Base-by-base conservation (phyloP, 2,888 invertebrate genomes). In the Agrypnus murinus region DNA sequence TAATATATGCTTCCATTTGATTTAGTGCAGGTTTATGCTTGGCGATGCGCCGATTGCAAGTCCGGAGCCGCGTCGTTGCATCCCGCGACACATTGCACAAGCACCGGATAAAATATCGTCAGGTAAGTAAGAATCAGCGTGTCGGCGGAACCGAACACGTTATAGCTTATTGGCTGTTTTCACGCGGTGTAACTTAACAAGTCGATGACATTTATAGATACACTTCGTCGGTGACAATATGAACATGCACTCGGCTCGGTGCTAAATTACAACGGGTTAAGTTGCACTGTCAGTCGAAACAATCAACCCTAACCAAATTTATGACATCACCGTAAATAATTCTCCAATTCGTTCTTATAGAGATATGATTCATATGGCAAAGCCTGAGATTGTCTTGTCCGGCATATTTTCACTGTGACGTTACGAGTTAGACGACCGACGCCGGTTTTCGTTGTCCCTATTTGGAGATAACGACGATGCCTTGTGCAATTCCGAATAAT, bases 171-270 rank as follows among this genome's bases (percentile, higher is more conserved):
- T 75, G 76, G 74, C 66, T 65, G 71, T 77, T 77, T 77, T 77
- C 77, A 73, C 74, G 75, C 76, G 74, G 73, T 70, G 72, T 78
- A 78, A 78, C 76, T 78, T 77, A 78, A 75, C 77, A 74, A 77
- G 74, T 74, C 76, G 77, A 70, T 74, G 78, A 79, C 78, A 76
- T 79, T 79, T 79, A 79, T 79, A 76, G 76, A 77, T 77, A 71
- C 67, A 67, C 71, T 72, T 25, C 72, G 40, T 72, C 69, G 50
- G 71, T 73, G 73, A 73, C 76, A 75, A 66, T 74, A 73, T 74
- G 74, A 65, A 75, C 68, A 74, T 70, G 71, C 62, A 59, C 63
- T 71, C 59, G 66, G 64, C 62, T 59, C 62, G 73, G 70, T 71
- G 72, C 74, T 76, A 75, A 78, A 78, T 73, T 75, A 73, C 68